Base-by-base conservation (phyloP, 1,140 invertebrate species). In the Medauroidea extradentata region DNA sequence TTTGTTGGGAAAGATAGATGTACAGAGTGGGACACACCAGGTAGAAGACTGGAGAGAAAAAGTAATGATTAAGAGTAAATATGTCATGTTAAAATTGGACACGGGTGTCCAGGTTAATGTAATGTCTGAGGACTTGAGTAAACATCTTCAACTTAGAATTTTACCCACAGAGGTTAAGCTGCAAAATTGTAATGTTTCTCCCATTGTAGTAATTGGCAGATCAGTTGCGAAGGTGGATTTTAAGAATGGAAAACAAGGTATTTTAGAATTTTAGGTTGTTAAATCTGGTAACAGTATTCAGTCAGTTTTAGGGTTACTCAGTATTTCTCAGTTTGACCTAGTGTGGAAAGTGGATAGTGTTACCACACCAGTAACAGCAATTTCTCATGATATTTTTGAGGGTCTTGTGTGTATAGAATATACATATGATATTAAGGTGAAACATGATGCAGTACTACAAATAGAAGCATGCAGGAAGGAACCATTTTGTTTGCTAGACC, bases 401-500 rank as follows among this genome's bases (percentile, higher is more conserved):
- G 59, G 56, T 34, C 21, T 65, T 5, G 63, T 62, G 9, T 63
- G 61, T 42, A 50, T 63, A 24, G 39, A 54, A 13, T 53, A 24
- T 43, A 24, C 62, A 54, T 65, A 67, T 59, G 49, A 66, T n/a
- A n/a, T n/a, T 41, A 42, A 65, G 43, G 42, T 68, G 16, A 59
- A 66, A 46, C 19, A 57, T n/a, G 34, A 44, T 25, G 51, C 54
- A n/a, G n/a, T n/a, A n/a, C n/a, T n/a, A 34, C 51, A 64, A 29
- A 51, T 67, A 18, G 64, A 66, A 48, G 56, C 66, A 25, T 60
- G 63, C n/a, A 61, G 67, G 54, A 64, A 63, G 46, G 57, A 73
- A 13, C 71, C 72, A 7, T 60, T 73, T 25, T 58, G 65, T 34
- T 53, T 72, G 27, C 49, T 64, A 21, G 62, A 70, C 4, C 60